Percentiles rank a stretch among this genome's conserved stretches.
Evolutionary conservation across 2,113 vertebrate genomes (phyloP).

Genomic region (Lampris megalopsis): DNA sequence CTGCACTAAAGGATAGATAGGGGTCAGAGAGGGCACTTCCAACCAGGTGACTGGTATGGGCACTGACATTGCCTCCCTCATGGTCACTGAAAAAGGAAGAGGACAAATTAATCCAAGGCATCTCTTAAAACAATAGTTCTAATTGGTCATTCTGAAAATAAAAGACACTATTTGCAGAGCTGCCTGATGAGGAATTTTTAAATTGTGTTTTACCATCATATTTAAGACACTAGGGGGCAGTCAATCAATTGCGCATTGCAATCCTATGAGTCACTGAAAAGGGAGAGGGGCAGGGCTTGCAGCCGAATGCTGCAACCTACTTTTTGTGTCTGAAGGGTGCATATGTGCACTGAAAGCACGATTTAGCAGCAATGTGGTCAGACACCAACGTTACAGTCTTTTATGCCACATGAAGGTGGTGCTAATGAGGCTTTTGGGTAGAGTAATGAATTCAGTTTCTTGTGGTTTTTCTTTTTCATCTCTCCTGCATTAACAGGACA

Average conservation of each 20-base stretch:
- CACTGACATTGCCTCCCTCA: slow-evolving; percentile 96
- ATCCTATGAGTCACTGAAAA: neutral
- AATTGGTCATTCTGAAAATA: neutral
- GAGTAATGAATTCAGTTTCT: too few species aligned
- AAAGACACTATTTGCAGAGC: neutral
- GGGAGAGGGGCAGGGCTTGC: neutral
- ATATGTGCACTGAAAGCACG: neutral
- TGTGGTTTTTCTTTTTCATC: too few species aligned
- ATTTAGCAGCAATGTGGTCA: neutral
- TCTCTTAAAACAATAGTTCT: neutral
- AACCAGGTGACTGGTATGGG: slow-evolving; percentile 94
- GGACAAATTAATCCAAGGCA: neutral
- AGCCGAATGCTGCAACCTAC: neutral
- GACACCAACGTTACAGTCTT: neutral
- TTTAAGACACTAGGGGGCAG: slow-evolving; percentile 27
- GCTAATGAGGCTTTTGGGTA: too few species aligned
- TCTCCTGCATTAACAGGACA: neutral
- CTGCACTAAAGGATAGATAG: slow-evolving; percentile 93
- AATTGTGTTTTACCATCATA: neutral
- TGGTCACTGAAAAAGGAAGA: slow-evolving; percentile 86
- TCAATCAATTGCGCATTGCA: neutral
- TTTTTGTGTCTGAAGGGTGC: neutral
- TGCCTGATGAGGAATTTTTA: neutral
- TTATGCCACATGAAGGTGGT: too few species aligned
- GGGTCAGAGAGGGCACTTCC: slow-evolving; percentile 95